phyloP scores from a whole-genome alignment of 30 jellyfish, hydroid and myxozoan genomes.

The Calvadosia cruxmelitensis region DNA sequence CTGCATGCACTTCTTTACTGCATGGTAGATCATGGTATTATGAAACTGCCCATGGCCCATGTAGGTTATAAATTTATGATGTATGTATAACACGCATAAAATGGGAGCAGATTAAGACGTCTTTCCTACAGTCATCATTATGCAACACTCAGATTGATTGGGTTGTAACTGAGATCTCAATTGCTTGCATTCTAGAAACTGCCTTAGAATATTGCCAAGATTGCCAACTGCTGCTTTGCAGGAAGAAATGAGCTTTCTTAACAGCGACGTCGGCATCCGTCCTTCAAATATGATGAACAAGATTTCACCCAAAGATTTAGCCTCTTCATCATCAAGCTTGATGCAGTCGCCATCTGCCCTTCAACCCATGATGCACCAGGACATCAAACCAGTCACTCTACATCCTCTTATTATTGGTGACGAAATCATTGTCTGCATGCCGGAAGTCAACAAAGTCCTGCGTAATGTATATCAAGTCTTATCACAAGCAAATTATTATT shows the following conservation, averaged over 20 bases:
- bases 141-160: too few relatives aligned
- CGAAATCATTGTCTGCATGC: constrained; percentile 92
- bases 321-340: not conserved
- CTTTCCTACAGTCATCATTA: too few relatives aligned
- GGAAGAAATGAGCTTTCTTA: not conserved
- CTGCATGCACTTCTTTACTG: too few relatives aligned
- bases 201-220: too few relatives aligned
- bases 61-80: too few relatives aligned
- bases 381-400: constrained; percentile 38
- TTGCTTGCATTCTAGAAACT: too few relatives aligned
- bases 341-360: not conserved
- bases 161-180: too few relatives aligned
- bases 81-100: too few relatives aligned
- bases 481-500: constrained; percentile 93
- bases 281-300: not conserved
- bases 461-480: constrained; percentile 88
- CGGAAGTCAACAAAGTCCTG: constrained; percentile 85
- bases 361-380: constrained; percentile 1
- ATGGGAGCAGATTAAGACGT: too few relatives aligned
- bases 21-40: too few relatives aligned
- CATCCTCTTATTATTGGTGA: constrained; percentile 82
- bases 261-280: not conserved
- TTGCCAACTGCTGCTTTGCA: too few relatives aligned
- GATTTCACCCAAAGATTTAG: not conserved
- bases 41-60: too few relatives aligned